These are phyloP conservation scores for Pterocles gutturalis DNA, from an alignment of 2,113 vertebrate species.

Conservation along the genomic window DNA sequence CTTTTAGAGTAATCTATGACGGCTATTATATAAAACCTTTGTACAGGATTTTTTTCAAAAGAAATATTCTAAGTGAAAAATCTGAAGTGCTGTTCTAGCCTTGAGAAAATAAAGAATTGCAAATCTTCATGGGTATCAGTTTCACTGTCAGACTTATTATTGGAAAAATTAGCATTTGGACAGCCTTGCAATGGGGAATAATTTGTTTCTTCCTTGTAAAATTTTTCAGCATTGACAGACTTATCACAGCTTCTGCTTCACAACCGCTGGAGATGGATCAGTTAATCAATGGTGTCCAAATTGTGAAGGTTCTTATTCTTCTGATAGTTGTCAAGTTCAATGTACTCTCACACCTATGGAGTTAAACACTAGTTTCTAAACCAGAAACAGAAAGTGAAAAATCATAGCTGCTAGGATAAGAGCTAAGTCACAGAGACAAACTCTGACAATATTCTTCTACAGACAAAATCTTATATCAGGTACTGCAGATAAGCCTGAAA, in stretches of 20 bases:
- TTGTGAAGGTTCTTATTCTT: neutral
- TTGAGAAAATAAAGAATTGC: neutral
- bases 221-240: neutral
- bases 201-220: slow-evolving; percentile 33
- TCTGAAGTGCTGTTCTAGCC: neutral
- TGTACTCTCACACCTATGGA: neutral
- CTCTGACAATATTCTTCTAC: neutral
- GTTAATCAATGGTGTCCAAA: neutral
- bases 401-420: neutral
- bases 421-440: neutral
- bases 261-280: neutral
- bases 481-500: neutral
- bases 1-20: neutral
- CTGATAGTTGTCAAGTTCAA: neutral
- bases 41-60: neutral
- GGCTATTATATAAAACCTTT: neutral
- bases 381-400: neutral
- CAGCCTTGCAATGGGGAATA: neutral
- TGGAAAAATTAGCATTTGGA: slow-evolving; percentile 23
- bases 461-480: neutral
- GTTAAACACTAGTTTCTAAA: neutral
- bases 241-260: neutral
- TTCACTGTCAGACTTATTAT: neutral
- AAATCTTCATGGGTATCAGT: neutral
- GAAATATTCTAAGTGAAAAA: neutral